Evolutionary conservation across 2,888 invertebrate species (phyloP), one percentile per base, ranked within the genome.

Genomic region (Podotricha telesiphe): DNA sequence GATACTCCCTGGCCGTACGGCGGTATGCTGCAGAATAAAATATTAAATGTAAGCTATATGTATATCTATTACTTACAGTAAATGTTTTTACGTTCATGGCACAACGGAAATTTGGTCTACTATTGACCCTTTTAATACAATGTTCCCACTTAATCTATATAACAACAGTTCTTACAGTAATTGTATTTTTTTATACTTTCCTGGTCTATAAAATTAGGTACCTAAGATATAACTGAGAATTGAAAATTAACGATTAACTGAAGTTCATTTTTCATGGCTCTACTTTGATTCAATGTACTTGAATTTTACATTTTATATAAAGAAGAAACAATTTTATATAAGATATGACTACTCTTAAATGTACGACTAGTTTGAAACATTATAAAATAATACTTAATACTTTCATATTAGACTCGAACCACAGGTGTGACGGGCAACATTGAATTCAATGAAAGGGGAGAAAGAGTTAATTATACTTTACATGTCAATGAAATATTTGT

Each of bases 381-480:
- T 34, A 34, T 11, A 53, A 34, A 53, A 17, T 4, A n/a, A 17
- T 55, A 6, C 13, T n/a, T 37, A 34, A 2, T 1, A 34, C 5
- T 37, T 55, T 6, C 11, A 37, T 34, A 17, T 11, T 82, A 96
- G 96, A 94, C 95, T 42, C 93, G 94, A 79, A 94, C 95, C 77
- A 86, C 90, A 45, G 96, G 96, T 3, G 86, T 96, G 6, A 95
- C 96, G 0, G 96, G 96, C 0, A 88, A 93, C 42, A 94, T 96
- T 68, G 93, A 94, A 78, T 96, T 96, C 80, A 94, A 96, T 82
- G 91, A 94, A 70, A 90, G 93, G 76, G 97, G 97, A 1, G 94
- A 94, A 77, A 91, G 97, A 71, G 93, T 94, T 0, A 94, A 96
- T 79, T 96, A 96, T 78, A 93, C 94, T 40, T 86, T 97, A 34